Evolutionary conservation across 2,113 vertebrate species (phyloP).

Genomic region (Pogona vitticeps): DNA sequence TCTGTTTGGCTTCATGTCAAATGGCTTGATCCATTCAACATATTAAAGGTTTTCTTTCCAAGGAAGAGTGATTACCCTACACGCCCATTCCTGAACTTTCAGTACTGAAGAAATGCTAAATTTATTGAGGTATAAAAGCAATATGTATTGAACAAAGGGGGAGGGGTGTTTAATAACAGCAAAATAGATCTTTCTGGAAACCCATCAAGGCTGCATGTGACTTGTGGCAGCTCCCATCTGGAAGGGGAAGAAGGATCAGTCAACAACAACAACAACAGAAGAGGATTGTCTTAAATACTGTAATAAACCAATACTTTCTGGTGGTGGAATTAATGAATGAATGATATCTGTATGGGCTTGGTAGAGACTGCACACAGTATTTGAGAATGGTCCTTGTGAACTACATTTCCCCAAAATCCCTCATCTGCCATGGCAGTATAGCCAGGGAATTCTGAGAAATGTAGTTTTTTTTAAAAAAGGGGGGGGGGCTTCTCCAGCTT

Average conservation of each 20-base stretch:
- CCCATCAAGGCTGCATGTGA: not conserved
- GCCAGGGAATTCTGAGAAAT: too few species aligned
- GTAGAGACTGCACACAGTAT: not conserved
- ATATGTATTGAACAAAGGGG: not conserved
- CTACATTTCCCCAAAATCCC: too few species aligned
- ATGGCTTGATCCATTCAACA: not conserved
- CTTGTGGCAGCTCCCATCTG: not conserved
- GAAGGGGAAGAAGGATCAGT: not conserved
- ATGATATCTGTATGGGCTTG: not conserved
- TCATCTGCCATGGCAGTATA: too few species aligned
- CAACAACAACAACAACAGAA: not conserved
- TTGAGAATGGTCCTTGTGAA: too few species aligned
- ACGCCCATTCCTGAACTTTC: not conserved
- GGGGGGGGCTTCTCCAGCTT: too few species aligned
- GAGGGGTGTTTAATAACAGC: not conserved
- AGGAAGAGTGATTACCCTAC: not conserved
- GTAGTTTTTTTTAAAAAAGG: too few species aligned
- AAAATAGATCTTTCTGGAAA: not conserved
- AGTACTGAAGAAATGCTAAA: not conserved
- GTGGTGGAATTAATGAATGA: not conserved
- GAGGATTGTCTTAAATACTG: not conserved
- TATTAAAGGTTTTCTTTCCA: constrained; percentile 2
- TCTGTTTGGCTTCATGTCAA: not conserved
- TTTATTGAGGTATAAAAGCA: not conserved
- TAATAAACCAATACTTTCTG: not conserved